These are phyloP conservation scores for Atherinosoma microstoma DNA, from an alignment of 2,797 vertebrate species.

Conservation along the genomic window DNA sequence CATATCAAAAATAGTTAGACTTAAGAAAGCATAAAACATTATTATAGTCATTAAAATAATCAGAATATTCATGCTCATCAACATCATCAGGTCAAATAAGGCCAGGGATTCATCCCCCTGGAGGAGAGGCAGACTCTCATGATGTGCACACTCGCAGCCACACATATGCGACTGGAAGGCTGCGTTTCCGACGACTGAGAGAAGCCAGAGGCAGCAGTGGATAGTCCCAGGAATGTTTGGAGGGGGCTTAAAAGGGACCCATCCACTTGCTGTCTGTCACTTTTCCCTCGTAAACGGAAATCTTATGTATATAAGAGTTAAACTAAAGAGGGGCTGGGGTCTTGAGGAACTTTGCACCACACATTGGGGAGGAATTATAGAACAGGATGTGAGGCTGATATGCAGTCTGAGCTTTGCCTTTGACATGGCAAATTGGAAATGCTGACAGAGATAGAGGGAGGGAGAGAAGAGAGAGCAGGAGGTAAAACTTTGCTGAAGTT, in stretches of 20 bases:
- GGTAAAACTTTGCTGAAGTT: conserved; percentile 47
- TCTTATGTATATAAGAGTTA: conserved; percentile 31
- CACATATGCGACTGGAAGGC: conserved; percentile 46
- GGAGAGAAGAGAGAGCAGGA: conserved; percentile 57
- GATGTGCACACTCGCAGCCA: conserved; percentile 62
- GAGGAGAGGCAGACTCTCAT: conserved; percentile 74
- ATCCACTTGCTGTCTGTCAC: conserved; percentile 77
- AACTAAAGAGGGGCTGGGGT: conserved; percentile 31
- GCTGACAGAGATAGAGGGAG: conserved; percentile 57
- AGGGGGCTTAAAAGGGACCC: conserved; percentile 54
- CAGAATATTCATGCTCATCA: conserved; percentile 49
- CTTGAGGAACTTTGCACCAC: conserved; percentile 49
- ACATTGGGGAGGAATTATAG: conserved; percentile 77
- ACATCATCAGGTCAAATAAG: conserved; percentile 50
- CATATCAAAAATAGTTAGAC: conserved; percentile 36
- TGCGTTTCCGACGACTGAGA: conserved; percentile 70
- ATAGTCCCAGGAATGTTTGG: conserved; percentile 70
- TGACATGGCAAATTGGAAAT: conserved; percentile 39
- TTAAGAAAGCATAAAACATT: conserved; percentile 45
- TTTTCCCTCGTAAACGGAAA: conserved; percentile 71
- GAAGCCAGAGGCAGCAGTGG: conserved; percentile 79
- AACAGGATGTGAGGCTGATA: conserved; percentile 62
- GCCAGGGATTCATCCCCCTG: conserved; percentile 41
- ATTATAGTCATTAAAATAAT: conserved; percentile 36
- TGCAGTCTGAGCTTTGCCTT: conserved; percentile 47